phyloP scores from a whole-genome alignment of 2,113 vertebrate genomes.

The Silurus glanis region DNA sequence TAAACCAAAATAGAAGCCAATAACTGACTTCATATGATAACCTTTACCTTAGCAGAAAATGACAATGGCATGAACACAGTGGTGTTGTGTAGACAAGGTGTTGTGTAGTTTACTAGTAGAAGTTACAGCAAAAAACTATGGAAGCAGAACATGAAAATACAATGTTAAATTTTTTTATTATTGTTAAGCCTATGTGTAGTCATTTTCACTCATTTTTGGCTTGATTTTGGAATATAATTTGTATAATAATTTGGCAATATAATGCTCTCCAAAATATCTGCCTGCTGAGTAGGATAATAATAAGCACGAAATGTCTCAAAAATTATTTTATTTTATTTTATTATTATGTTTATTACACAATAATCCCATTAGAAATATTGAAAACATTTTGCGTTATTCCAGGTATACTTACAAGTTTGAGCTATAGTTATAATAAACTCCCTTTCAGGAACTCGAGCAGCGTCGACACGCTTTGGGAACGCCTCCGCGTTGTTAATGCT shows the following conservation, averaged over 20 bases:
- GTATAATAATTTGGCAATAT: too few relatives aligned
- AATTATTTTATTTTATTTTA: too few relatives aligned
- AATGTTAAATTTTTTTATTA: neutral
- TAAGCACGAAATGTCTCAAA: neutral
- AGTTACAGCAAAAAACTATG: conserved; percentile 2
- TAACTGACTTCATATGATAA: neutral
- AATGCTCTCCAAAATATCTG: neutral
- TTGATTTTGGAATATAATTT: neutral
- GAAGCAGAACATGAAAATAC: neutral
- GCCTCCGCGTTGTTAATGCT: too few relatives aligned
- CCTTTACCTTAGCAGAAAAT: neutral
- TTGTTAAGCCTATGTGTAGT: neutral
- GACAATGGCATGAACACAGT: conserved; percentile 4
- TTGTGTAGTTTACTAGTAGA: neutral
- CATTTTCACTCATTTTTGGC: neutral
- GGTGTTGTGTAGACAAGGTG: neutral
- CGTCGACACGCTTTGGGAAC: too few relatives aligned
- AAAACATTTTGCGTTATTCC: neutral
- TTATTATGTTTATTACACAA: neutral
- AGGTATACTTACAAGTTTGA: neutral
- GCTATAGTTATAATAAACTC: neutral
- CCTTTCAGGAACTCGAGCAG: too few relatives aligned
- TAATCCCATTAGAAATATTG: neutral
- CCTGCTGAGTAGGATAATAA: neutral
- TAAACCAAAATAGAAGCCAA: neutral